Evolutionary conservation across 1,140 invertebrate genomes (phyloP).

Genomic region (Zeugodacus cucurbitae): DNA sequence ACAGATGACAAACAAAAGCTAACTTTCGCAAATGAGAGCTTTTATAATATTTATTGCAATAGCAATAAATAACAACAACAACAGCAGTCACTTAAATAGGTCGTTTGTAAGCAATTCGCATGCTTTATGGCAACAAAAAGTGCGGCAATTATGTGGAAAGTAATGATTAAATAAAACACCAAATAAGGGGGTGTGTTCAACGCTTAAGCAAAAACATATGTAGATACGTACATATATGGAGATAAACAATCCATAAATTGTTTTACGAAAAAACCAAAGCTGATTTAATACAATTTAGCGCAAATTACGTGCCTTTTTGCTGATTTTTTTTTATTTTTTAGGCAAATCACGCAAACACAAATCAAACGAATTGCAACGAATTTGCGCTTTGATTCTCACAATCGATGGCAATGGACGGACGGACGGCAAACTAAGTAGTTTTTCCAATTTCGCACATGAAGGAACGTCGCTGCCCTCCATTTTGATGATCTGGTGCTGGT

Average conservation of each 20-base stretch:
- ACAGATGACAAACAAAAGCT: too few relatives aligned
- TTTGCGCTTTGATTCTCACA: neutral
- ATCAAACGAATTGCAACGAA: neutral
- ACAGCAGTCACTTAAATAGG: conserved; percentile 1
- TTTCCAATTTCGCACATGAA: neutral
- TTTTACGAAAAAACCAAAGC: neutral
- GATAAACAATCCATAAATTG: neutral
- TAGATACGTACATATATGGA: neutral
- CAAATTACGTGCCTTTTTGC: neutral
- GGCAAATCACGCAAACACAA: neutral
- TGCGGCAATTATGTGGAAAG: neutral
- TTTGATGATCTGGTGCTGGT: neutral
- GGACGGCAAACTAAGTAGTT: neutral
- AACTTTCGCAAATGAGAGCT: neutral
- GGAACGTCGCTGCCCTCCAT: neutral
- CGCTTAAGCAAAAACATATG: neutral
- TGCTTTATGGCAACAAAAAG: neutral
- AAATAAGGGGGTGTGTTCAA: neutral
- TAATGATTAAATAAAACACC: neutral
- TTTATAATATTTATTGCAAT: neutral
- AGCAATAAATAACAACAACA: neutral
- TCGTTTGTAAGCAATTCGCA: neutral
- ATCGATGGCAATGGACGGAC: neutral
- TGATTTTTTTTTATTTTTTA: neutral
- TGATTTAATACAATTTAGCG: neutral